Percentiles rank a stretch among this genome's conserved stretches.
Conservation (phyloP, 1,140 invertebrate species). For the Theocolax elegans region DNA sequence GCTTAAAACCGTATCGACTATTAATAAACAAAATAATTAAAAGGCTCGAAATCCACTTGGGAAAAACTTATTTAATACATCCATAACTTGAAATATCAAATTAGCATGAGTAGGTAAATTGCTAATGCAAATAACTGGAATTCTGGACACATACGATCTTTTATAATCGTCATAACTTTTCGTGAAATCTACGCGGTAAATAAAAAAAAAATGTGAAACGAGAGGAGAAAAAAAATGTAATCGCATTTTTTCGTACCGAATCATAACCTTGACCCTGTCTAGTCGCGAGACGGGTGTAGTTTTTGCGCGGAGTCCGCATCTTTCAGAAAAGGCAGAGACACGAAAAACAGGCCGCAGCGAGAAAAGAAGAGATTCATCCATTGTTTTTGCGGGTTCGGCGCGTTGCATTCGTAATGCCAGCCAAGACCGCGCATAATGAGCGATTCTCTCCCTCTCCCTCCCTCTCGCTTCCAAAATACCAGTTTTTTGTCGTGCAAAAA, state of each 20-base stretch:
- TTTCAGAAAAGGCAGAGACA: constrained; percentile 14
- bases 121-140: no score
- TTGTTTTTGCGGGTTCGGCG: constrained; percentile 47
- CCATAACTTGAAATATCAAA: no score
- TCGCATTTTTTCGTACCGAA: background rate
- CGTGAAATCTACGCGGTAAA: no score
- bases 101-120: no score
- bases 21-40: no score
- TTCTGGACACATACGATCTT: no score
- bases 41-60: no score
- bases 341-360: background rate
- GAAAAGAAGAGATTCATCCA: constrained; percentile 41
- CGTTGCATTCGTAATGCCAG: constrained; percentile 47
- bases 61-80: no score
- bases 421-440: constrained; percentile 44
- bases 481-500: constrained; percentile 28
- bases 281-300: constrained; percentile 33
- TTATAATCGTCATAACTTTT: no score
- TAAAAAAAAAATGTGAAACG: no score
- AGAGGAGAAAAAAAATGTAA: background rate
- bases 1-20: no score
- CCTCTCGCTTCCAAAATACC: constrained; percentile 29
- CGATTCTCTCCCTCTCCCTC: constrained; percentile 12
- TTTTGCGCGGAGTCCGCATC: constrained; percentile 39
- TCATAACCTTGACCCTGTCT: constrained; percentile 35